Evolutionary conservation across 2,113 vertebrate genomes (phyloP).

Genomic region (Piaya cayana): DNA sequence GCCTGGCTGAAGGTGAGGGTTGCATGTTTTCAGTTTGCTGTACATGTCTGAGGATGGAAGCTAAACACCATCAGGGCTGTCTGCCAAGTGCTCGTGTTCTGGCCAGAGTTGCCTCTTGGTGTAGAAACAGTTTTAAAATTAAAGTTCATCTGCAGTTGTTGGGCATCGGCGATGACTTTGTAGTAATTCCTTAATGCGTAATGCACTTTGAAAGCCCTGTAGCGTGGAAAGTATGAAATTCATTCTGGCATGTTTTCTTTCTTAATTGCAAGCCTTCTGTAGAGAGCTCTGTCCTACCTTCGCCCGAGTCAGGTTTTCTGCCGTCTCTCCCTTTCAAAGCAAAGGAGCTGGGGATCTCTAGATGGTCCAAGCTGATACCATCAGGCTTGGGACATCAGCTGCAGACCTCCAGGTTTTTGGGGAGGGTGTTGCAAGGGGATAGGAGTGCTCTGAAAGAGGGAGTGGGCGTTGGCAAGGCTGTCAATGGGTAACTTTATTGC

Average conservation of each 20-base stretch:
- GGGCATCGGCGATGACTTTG: not conserved
- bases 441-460: not conserved
- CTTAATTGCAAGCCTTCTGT: constrained; percentile 26
- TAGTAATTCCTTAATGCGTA: constrained; percentile 33
- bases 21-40: constrained; percentile 21
- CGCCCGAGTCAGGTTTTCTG: not conserved
- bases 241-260: constrained; percentile 27
- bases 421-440: not conserved
- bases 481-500: constrained; percentile 46
- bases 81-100: constrained; percentile 20
- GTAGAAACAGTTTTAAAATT: constrained; percentile 27
- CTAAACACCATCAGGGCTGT: not conserved
- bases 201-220: not conserved
- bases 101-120: not conserved
- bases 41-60: constrained; percentile 3
- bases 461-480: constrained; percentile 33
- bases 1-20: constrained; percentile 27
- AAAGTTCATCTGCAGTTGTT: not conserved
- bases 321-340: not conserved
- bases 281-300: constrained; percentile 7
- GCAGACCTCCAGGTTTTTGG: not conserved
- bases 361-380: not conserved
- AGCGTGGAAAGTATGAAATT: constrained; percentile 57
- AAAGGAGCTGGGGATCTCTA: not conserved
- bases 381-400: not conserved